Evolutionary conservation across 2,113 vertebrate species (phyloP), one percentile per base, ranked within the genome.

Genomic region (Micromys minutus): DNA sequence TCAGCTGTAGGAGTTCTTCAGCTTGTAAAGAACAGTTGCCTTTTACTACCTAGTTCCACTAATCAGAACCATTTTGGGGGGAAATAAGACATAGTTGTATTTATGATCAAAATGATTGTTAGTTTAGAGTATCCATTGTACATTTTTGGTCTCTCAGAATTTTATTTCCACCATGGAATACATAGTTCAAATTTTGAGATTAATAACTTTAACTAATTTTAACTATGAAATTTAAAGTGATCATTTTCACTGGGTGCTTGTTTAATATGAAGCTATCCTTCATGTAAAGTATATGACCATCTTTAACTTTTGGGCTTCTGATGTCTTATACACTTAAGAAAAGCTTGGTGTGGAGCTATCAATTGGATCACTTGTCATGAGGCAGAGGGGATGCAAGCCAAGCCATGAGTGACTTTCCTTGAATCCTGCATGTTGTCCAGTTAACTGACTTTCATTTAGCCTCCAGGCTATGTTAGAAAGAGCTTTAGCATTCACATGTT

Each of bases 381-480:
- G 71, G n/a, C 17, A 88, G 24, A 94, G 4, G 3, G 8, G 6
- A 85, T 72, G 7, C 45, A 80, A 95, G 67, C 45, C 50, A 90
- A 92, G 26, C 36, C 85, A 61, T 39, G 22, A 65, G 50, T 71
- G 74, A 52, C 39, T 3, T 94, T 92, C 7, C 65, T 81, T 96
- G 26, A 95, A 75, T 95, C 94, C 89, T 34, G 31, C 85, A 55
- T 93, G 61, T 86, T 86, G 24, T 59, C 42, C 19, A 63, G 55
- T 67, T 81, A 93, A 91, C 15, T 74, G 84, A 42, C 47, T 87
- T 93, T 93, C 47, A 55, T 34, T 91, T 86, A 89, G 59, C 45
- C 81, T 91, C 42, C 90, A 52, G 39, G 47, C 59, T 95, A 90
- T 42, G 0, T 85, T 96, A 92, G 95, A 97, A 97, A 98, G 94